Evolutionary conservation across 2,888 invertebrate species (phyloP).

Genomic region (Andrena dorsata): DNA sequence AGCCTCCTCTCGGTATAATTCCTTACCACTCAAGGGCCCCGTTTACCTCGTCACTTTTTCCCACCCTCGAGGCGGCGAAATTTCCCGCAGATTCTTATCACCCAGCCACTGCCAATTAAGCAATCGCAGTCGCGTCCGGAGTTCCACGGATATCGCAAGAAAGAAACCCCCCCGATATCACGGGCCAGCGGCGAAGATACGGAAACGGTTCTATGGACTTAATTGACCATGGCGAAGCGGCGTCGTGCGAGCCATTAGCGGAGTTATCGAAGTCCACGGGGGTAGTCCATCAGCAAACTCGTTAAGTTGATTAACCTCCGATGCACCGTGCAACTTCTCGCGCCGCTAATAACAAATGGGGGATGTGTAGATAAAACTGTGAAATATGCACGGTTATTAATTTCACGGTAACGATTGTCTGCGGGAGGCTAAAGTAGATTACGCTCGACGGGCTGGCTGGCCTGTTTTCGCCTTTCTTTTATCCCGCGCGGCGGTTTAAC

Average conservation of each 20-base stretch:
- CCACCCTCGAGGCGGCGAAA: neutral
- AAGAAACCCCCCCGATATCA: conserved; percentile 35
- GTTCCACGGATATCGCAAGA: conserved; percentile 17
- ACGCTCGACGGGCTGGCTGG: neutral
- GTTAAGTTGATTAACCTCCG: conserved; percentile 66
- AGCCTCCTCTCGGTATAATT: neutral
- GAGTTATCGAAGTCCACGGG: conserved; percentile 63
- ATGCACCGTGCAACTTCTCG: conserved; percentile 64
- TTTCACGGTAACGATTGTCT: conserved; percentile 56
- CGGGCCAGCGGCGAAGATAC: conserved; percentile 46
- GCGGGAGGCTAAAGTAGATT: conserved; percentile 38
- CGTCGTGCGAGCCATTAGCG: conserved; percentile 63
- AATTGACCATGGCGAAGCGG: conserved; percentile 61
- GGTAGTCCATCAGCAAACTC: conserved; percentile 63
- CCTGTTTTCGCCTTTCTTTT: conserved; percentile 16
- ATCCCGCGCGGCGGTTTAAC: conserved; percentile 1
- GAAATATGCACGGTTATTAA: conserved; percentile 64
- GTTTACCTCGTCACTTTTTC: neutral
- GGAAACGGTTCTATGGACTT: conserved; percentile 63
- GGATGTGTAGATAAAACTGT: conserved; percentile 63
- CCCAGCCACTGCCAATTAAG: conserved; percentile 49
- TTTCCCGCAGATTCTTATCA: conserved; percentile 44
- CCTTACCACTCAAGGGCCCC: neutral
- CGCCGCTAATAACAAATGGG: conserved; percentile 54
- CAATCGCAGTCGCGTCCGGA: conserved; percentile 41